Evolutionary conservation across 2,888 invertebrate genomes (phyloP), one percentile per base, ranked within the genome.

Genomic region (Sinopyrophorus schimmeli): DNA sequence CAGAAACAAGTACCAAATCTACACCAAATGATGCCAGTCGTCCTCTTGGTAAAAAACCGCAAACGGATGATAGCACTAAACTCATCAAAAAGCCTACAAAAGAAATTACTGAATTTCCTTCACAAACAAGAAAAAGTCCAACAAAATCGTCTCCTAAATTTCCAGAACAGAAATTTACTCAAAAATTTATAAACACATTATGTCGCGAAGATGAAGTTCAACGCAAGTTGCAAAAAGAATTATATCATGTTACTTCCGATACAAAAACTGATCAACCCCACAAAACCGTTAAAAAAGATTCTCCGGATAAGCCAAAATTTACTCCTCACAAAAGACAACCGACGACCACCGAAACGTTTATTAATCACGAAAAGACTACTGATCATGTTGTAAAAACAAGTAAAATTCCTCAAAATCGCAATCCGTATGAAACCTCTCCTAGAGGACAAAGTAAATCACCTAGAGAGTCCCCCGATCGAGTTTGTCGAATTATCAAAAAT

Each of bases 241-340:
- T 32, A 16, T 12, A 30, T 10, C 11, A 20, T 23, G 9, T 20
- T 5, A 15, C 12, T 26, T 21, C 26, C 5, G 30, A 20, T 28
- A 10, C 32, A 3, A 11, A 35, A 35, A 6, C 20, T 10, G 34
- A 43, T 17, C 6, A 20, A 15, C 28, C 34, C 1, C 49, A 56
- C 31, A 65, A 59, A 56, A 63, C 60, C 9, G 62, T 64, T 2
- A 68, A 64, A 43, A 69, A 69, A 46, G 64, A 63, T 50, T 47
- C 54, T 6, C 56, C 55, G 3, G 50, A 52, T 21, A 59, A 52
- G 27, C 39, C 41, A 28, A 37, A 5, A 6, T 6, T 10, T 32
- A 32, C 15, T 9, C 23, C 9, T 6, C 32, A 18, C 16, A 10
- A 17, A 16, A 11, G 5, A 38, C 10, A 24, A 32, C 7, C 14